phyloP scores from a whole-genome alignment of 2,888 invertebrate genomes.

The Anodontia alba region DNA sequence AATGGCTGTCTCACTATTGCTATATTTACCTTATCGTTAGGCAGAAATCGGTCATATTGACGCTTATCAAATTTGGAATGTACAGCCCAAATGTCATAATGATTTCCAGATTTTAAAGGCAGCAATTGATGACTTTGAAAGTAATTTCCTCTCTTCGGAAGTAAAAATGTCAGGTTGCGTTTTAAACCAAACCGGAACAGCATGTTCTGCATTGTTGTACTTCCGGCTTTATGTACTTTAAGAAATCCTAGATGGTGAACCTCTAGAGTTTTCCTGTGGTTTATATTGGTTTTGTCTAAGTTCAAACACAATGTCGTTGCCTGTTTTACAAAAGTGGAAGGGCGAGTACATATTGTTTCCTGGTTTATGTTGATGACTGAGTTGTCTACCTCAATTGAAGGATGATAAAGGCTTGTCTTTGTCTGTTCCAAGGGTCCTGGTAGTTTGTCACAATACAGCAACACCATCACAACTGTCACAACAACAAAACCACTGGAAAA shows the following conservation, averaged over 20 bases:
- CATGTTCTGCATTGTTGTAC: conserved; percentile 6
- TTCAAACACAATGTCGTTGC: too few relatives aligned
- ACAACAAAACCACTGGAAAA: too few relatives aligned
- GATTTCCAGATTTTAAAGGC: background rate
- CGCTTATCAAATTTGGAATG: background rate
- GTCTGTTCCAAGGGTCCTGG: too few relatives aligned
- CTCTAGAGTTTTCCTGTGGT: too few relatives aligned
- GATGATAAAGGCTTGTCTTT: too few relatives aligned
- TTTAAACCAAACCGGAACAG: conserved; percentile 7
- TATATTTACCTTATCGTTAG: background rate
- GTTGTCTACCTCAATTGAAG: too few relatives aligned
- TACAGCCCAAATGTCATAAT: background rate
- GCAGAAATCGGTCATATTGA: background rate
- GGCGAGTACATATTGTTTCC: too few relatives aligned
- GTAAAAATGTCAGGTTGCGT: background rate
- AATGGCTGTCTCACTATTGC: background rate
- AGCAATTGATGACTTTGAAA: background rate
- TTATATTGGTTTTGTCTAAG: too few relatives aligned
- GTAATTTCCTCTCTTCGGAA: background rate
- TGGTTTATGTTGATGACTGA: too few relatives aligned
- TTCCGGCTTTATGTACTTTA: conserved; percentile 14
- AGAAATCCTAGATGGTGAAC: background rate
- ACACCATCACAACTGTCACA: too few relatives aligned
- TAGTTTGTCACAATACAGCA: too few relatives aligned
- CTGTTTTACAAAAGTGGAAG: too few relatives aligned